Base-by-base conservation (phyloP, 2,113 vertebrate species). In the Cnemophilus loriae region DNA sequence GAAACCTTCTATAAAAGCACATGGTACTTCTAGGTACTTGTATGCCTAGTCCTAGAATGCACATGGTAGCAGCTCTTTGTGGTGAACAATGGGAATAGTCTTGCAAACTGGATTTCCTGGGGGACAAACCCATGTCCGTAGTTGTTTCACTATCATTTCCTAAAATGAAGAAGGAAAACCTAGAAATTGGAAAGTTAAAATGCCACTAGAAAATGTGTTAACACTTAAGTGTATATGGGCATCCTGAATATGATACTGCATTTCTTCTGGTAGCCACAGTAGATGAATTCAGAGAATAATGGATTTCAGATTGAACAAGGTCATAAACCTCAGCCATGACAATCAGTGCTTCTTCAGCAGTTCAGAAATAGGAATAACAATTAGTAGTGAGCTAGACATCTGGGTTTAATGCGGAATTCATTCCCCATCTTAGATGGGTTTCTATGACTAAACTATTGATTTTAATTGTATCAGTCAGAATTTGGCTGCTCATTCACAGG, bases 381-480 rank as follows among this genome's bases (percentile, higher is more conserved):
- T 91, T 56, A 93, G 10, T 23, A 60, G 35, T 32, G 55, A 70
- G 56, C 22, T 47, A 59, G 24, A 37, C 13, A 22, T 44, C 79
- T 88, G n/a, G 7, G 10, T 90, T 87, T 61, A 59, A 59, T 55
- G 24, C 27, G 70, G 65, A 93, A 95, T 90, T 50, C 74, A 80
- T 91, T 90, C 71, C 44, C 49, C 52, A 44, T 77, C 30, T 77
- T 63, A 70, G 37, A 47, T 0, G 2, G 30, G 26, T 93, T 69
- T 86, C 63, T 90, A 69, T 70, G 55, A 80, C 53, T 69, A 32
- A 61, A 80, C 69, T 84, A 77, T 61, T 95, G 87, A 90, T 96
- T 97, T 96, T 89, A 89, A 61, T 95, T 91, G 84, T 78, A 74
- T 94, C 90, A 75, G 56, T 86, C 89, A 85, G 88, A 97, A 96